Percentiles rank a stretch among this genome's conserved stretches.
Evolutionary conservation across 37 sponge, comb jelly and placozoan genomes (phyloP).

Genomic region (Dysidea cf. avara): DNA sequence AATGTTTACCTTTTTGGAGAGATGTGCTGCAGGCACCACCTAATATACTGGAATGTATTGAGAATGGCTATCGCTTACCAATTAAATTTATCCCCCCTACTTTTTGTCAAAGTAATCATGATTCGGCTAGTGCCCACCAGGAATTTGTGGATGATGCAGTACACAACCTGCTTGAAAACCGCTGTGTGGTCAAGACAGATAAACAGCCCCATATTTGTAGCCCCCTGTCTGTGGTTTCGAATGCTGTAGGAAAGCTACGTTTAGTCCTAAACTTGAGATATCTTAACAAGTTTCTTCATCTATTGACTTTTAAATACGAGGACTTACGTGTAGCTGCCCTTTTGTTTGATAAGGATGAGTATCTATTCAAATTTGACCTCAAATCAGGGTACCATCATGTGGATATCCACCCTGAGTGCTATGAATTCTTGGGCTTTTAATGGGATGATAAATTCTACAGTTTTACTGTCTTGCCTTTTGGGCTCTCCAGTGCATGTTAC

Average conservation of each 20-base stretch:
- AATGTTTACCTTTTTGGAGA: slow-evolving; percentile 6
- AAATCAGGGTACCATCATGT: slow-evolving; percentile 21
- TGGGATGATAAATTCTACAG: slow-evolving; percentile 4
- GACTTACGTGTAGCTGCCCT: no score
- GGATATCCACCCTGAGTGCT: no score
- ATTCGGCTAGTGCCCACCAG: not conserved
- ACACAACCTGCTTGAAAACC: not conserved
- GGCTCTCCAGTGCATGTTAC: no score
- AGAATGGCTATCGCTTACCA: slow-evolving; percentile 14
- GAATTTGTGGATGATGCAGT: slow-evolving; percentile 21
- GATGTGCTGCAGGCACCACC: slow-evolving; percentile 11
- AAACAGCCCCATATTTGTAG: slow-evolving; percentile 10
- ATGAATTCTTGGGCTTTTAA: slow-evolving; percentile 25
- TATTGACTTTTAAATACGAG: no score
- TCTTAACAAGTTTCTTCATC: slow-evolving; percentile 9
- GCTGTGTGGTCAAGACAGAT: not conserved
- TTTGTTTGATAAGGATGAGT: slow-evolving; percentile 16
- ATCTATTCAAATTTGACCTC: slow-evolving; percentile 18
- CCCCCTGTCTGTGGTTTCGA: no score
- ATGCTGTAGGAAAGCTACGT: no score
- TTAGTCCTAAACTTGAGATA: slow-evolving; percentile 17
- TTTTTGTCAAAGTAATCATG: not conserved
- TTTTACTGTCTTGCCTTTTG: slow-evolving; percentile 8
- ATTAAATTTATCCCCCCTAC: not conserved
- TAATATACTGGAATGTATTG: not conserved